Evolutionary conservation across 2,113 vertebrate species (phyloP).

Genomic region (Rhinoptilus africanus): DNA sequence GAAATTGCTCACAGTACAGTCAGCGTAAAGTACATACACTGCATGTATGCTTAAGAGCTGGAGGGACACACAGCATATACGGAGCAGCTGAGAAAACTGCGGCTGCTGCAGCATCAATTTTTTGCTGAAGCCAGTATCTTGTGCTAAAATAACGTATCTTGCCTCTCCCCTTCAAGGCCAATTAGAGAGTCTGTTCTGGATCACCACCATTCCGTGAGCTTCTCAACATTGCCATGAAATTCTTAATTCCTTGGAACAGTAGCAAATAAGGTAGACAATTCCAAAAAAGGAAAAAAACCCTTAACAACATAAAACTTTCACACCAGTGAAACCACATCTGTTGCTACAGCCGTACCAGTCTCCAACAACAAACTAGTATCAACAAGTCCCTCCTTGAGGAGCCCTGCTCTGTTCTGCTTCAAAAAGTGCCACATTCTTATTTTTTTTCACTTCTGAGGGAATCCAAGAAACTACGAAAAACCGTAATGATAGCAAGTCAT

Average conservation of each 20-base stretch:
- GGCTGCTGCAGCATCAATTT: not conserved
- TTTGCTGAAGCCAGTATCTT: not conserved
- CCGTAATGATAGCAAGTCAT: not conserved
- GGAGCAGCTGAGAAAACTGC: not conserved
- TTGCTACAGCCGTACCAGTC: not conserved
- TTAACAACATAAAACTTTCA: not conserved
- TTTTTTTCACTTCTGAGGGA: not conserved
- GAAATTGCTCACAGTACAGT: conserved; percentile 17
- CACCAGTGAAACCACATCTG: not conserved
- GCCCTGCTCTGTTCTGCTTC: not conserved
- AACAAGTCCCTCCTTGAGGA: not conserved
- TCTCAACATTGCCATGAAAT: not conserved
- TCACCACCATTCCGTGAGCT: not conserved
- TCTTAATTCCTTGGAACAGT: not conserved
- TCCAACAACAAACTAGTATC: conserved; percentile 3
- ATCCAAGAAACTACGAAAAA: not conserved
- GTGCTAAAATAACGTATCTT: not conserved
- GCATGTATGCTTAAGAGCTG: not conserved
- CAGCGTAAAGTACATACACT: not conserved
- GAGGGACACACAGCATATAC: not conserved
- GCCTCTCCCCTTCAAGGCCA: not conserved
- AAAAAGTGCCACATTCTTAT: not conserved
- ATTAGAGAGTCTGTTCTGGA: not conserved
- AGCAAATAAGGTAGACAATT: not conserved
- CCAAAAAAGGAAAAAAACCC: not conserved